Evolutionary conservation across 2,113 vertebrate species (phyloP), one percentile per base, ranked within the genome.

Genomic region (Dipodomys spectabilis): DNA sequence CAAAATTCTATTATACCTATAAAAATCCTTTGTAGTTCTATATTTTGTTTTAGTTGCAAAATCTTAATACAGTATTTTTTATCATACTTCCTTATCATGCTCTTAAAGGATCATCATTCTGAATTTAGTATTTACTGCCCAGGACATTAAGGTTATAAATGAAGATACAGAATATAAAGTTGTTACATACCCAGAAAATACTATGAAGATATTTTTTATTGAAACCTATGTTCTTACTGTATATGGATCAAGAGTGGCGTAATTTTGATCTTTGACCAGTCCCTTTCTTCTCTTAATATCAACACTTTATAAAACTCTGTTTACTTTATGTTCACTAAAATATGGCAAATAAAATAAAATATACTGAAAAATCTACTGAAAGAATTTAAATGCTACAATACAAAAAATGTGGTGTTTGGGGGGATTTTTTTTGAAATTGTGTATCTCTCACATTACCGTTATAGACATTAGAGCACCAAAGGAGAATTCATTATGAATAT

Each of bases 311-410:
- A 90, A 90, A 95, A 91, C 72, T 95, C 77, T 94, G 96, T 69
- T 44, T 73, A 96, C 57, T 93, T 96, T 93, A 91, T 95, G 80
- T 95, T 96, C 97, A 95, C 93, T 87, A 96, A 88, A 96, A 97
- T 82, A 93, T 96, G 92, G 88, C 81, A 97, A 18, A 65, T 93
- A 94, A 95, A 91, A 92, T 68, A 92, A 11, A 30, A 60, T 95
- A 97, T 96, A 95, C 69, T 8, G 78, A 95, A 98, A 27, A 35
- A 93, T 90, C 0, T 0, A 93, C 71, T 62, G 65, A 93, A 79
- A 97, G 86, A 84, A 67, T 95, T 97, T 93, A 97, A 95, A 95
- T 32, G 19, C 92, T 96, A 64, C 74, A 97, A 94, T 82, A 5
- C 27, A 92, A 19, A 19, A 65, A 73, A 28, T 79, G 75, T 86